These are phyloP conservation scores for Limosa lapponica DNA, from an alignment of 2,797 vertebrate species.

Conservation along the genomic window DNA sequence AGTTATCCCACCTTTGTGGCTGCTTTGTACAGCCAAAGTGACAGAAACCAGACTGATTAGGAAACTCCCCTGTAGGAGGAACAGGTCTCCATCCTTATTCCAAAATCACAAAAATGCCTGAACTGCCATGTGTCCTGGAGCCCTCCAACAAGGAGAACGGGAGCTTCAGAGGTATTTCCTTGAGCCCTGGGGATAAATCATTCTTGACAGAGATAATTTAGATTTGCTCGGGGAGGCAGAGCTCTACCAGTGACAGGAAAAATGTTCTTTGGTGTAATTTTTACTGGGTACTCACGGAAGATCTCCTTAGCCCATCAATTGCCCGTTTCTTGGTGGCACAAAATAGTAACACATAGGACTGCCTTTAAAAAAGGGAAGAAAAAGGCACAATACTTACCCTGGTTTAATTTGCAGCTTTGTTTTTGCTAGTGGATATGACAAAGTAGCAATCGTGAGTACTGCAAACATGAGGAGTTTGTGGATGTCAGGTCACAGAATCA, in stretches of 20 bases:
- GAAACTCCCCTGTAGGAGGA: not conserved
- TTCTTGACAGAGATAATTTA: not conserved
- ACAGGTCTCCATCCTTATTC: not conserved
- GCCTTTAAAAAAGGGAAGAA: not conserved
- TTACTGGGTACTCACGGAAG: not conserved
- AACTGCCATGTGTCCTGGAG: rapidly evolving
- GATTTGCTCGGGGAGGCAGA: not conserved
- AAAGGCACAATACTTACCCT: not conserved
- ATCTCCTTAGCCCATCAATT: not conserved
- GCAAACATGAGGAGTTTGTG: not conserved
- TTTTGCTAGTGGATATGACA: not conserved
- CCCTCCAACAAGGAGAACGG: not conserved
- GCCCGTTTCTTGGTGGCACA: not conserved
- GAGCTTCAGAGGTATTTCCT: not conserved
- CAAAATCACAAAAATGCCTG: not conserved
- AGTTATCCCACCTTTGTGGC: not conserved
- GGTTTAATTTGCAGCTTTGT: not conserved
- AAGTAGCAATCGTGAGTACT: not conserved
- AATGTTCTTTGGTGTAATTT: not conserved
- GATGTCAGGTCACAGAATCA: not conserved
- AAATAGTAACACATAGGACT: not conserved
- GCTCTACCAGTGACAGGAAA: not conserved
- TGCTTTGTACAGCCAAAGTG: not conserved
- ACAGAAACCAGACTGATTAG: not conserved
- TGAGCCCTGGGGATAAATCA: not conserved